Evolutionary conservation across 2,888 invertebrate genomes (phyloP).

Genomic region (Tenthredo livida): DNA sequence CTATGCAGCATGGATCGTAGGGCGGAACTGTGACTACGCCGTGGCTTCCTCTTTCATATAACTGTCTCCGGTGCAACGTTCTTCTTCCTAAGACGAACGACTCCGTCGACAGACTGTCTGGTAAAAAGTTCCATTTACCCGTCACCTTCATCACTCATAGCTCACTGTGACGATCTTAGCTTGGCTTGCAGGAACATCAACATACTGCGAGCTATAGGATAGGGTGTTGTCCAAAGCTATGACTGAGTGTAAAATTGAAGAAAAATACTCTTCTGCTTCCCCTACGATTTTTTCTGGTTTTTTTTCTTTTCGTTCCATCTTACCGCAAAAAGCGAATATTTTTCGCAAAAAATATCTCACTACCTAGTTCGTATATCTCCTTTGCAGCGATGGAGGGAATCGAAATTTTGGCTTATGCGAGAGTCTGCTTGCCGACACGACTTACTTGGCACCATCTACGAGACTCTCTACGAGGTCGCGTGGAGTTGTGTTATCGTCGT

Average conservation of each 20-base stretch:
- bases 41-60: constrained; percentile 52
- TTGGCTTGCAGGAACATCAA: constrained; percentile 32
- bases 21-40: constrained; percentile 53
- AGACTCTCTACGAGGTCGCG: neutral
- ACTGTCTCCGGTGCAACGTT: constrained; percentile 48
- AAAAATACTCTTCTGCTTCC: neutral
- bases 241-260: constrained; percentile 23
- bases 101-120: constrained; percentile 26
- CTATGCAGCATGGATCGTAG: constrained; percentile 38
- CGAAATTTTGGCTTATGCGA: neutral
- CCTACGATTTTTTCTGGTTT: neutral
- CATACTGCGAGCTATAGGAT: constrained; percentile 12
- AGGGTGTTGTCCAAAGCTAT: neutral
- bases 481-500: constrained; percentile 36
- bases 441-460: constrained; percentile 34
- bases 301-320: neutral
- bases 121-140: constrained; percentile 46
- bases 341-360: neutral
- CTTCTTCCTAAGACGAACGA: constrained; percentile 45
- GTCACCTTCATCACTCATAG: constrained; percentile 43
- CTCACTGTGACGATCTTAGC: constrained; percentile 33
- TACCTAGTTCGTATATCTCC: neutral
- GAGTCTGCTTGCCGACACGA: neutral
- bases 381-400: neutral
- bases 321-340: neutral